phyloP scores from a whole-genome alignment of 2,797 vertebrate species.

The Pogonophryne albipinna region DNA sequence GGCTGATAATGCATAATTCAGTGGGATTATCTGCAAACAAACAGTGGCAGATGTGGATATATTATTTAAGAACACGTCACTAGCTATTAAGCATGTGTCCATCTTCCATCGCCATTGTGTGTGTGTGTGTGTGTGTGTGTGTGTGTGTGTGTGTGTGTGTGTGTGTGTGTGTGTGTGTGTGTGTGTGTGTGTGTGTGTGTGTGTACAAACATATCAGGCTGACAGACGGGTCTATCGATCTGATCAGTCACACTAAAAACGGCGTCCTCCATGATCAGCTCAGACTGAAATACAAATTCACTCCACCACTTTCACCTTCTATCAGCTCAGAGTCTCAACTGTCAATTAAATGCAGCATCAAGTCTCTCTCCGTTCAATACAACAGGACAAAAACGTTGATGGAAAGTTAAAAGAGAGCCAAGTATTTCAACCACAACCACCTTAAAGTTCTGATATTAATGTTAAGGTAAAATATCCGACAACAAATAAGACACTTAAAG shows the following conservation, averaged over 20 bases:
- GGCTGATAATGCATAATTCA: slow-evolving; percentile 65
- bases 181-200: slow-evolving; percentile 17
- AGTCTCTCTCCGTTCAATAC: neutral
- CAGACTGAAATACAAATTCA: slow-evolving; percentile 16
- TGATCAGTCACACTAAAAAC: slow-evolving; percentile 41
- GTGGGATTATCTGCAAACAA: slow-evolving; percentile 77
- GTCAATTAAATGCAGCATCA: neutral
- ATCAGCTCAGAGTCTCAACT: neutral
- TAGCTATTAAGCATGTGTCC: slow-evolving; percentile 75
- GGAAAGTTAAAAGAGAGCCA: neutral
- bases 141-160: slow-evolving; percentile 25
- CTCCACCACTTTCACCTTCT: slow-evolving; percentile 26
- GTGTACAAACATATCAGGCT: slow-evolving; percentile 51
- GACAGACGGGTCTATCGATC: slow-evolving; percentile 58
- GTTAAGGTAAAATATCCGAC: neutral
- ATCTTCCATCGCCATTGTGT: slow-evolving; percentile 53
- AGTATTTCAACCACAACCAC: neutral
- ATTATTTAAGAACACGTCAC: slow-evolving; percentile 84
- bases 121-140: slow-evolving; percentile 21
- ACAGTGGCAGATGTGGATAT: slow-evolving; percentile 80
- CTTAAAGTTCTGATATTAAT: neutral
- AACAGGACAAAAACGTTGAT: neutral
- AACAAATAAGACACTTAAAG: neutral
- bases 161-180: slow-evolving; percentile 23
- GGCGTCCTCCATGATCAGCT: slow-evolving; percentile 32